Evolutionary conservation across 2,888 invertebrate species (phyloP), one percentile per base, ranked within the genome.

Genomic region (Boloria selene): DNA sequence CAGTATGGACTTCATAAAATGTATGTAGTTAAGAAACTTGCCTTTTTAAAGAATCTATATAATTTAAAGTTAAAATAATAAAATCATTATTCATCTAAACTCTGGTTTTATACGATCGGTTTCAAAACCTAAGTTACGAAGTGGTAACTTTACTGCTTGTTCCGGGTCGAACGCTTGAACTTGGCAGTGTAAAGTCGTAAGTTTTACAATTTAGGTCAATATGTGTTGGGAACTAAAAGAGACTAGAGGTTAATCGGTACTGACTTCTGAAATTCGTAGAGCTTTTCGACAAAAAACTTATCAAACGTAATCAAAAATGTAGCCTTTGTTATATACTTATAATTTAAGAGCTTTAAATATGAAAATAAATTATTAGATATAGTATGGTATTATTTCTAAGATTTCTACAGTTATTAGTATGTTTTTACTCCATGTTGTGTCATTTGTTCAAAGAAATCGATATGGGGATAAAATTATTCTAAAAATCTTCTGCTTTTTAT

Each of bases 141-240:
- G 67, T 38, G 31, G 31, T 67, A 61, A 64, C 69, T 67, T 66
- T 16, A 49, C 47, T 67, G 65, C 63, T 56, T 68, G 62, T 62
- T 65, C 63, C 63, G 61, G 70, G 65, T 65, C 68, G 53, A 63
- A 53, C 58, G 63, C 56, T 50, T 68, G 70, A 70, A 68, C 70
- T 68, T 63, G 68, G 60, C 63, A 66, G 53, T 63, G 61, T 68
- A 45, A 61, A 64, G 64, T 69, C 65, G 51, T 45, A 61, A 63
- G 64, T 67, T 65, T 65, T 68, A 68, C 58, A 51, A 51, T 60
- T 49, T 13, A 44, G 66, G 66, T 69, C 66, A 61, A 64, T 65
- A 66, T 66, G 56, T 65, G 58, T 59, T 61, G 53, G 45, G 45
- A 52, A 64, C 44, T 58, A 45, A 49, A 59, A 59, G 49, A 49